Evolutionary conservation across 2,113 vertebrate genomes (phyloP), one percentile per base, ranked within the genome.

Genomic region (Melanerpes formicivorus): DNA sequence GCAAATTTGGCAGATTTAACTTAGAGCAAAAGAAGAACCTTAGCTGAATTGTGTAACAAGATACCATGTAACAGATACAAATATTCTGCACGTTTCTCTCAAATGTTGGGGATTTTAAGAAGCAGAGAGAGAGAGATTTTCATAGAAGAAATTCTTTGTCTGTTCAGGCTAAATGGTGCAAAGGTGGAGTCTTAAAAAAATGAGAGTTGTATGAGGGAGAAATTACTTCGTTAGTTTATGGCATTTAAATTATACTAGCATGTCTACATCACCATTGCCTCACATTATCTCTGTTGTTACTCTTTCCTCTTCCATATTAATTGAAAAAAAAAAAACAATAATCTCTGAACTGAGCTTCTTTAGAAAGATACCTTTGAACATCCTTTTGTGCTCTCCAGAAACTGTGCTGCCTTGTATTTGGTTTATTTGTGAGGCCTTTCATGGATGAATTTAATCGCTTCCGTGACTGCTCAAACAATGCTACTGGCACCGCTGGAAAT

Each of bases 81-180:
- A 70, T 95, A 87, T 82, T 86, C 65, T 54, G 87, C 90, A 42
- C 22, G 67, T 56, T 96, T 96, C 90, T 92, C 78, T 58, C 54
- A 54, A 93, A n/a, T 10, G 84, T 59, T 94, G 91, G 13, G 75
- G 37, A 74, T 75, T 90, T 76, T 80, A 76, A 80, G 71, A 90
- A 76, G 29, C 64, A 89, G 83, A 72, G 37, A 17, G 54, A 29
- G 11, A 59, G 40, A 40, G 40, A 40, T 40, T 92, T 95, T 91
- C 56, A 71, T 80, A 60, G n/a, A 66, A 72, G n/a, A 73, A 92
- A 65, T 58, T 69, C 73, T 90, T 14, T 85, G 18, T 86, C 65
- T 76, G 9, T 88, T 93, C 46, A 42, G 70, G 30, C 30, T 46
- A 80, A 92, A 52, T 52, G 56, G 29, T 17, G 6, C n/a, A 87